Percentiles rank a stretch among this genome's conserved stretches.
Evolutionary conservation across 2,888 invertebrate genomes (phyloP).

Genomic region (Drosophila kanekoi): DNA sequence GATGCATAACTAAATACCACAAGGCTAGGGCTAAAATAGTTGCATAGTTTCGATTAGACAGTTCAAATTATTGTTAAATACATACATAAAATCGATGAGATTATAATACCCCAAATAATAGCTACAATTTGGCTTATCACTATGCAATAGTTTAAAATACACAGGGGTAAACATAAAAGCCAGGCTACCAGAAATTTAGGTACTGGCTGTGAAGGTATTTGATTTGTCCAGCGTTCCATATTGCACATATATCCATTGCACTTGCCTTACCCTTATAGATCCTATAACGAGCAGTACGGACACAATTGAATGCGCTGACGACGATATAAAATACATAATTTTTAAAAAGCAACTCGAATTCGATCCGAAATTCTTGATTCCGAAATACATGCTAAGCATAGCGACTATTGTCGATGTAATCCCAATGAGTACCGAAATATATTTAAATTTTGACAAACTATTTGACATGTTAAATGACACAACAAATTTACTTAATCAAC

Average conservation of each 20-base stretch:
- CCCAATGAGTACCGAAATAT: neutral
- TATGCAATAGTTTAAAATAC: neutral
- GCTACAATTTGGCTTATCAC: fast-evolving
- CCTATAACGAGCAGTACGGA: neutral
- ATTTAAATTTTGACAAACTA: neutral
- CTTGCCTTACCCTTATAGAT: neutral
- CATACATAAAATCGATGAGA: neutral
- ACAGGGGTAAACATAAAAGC: neutral
- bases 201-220: neutral
- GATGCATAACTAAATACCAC: too few relatives aligned
- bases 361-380: too few relatives aligned
- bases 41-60: too few relatives aligned
- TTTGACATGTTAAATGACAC: too few relatives aligned
- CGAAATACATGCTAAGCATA: too few relatives aligned
- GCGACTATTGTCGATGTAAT: neutral
- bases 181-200: neutral
- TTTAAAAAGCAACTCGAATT: too few relatives aligned
- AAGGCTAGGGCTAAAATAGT: too few relatives aligned
- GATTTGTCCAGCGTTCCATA: neutral
- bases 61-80: too few relatives aligned
- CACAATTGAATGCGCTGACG: too few relatives aligned
- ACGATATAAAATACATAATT: too few relatives aligned
- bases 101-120: neutral
- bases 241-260: neutral
- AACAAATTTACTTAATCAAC: too few relatives aligned